Base-by-base conservation (phyloP, 2,113 vertebrate species). In the Myiopsitta monachus region DNA sequence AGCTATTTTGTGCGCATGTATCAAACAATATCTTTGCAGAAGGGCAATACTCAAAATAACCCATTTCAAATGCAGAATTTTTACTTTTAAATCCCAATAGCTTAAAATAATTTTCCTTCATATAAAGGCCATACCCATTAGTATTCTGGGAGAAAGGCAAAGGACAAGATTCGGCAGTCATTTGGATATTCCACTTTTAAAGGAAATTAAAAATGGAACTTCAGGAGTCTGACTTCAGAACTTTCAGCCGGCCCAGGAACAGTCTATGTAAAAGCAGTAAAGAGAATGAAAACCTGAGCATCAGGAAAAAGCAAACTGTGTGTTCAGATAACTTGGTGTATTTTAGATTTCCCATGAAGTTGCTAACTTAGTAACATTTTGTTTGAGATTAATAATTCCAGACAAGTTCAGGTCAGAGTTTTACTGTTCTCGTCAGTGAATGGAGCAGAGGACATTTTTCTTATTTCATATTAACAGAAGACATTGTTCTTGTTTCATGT, bases 1-100 rank as follows among this genome's bases (percentile, higher is more conserved):
- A 17, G 2, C 11, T 44, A 0, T 30, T 89, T 51, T 33, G 44
- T 38, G 46, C 14, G 4, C 10, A 3, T 2, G 2, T 10, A 26
- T 12, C 15, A 41, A 54, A 18, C 6, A 41, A n/a, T 21, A 21
- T 18, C 78, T 87, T 36, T 69, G 41, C 33, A 47, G 43, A 41
- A 66, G 8, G 8, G 4, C 14, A 70, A 11, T 1, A 7, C 7
- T 78, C 41, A 30, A 55, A 66, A 38, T 2, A 7, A 9, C 14
- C 47, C 4, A 4, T 63, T 76, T 76, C 38, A 61, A 18, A 18
- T 24, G 79, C 33, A 46, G 41, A 31, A 33, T 67, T 86, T 72
- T 88, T 27, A 7, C 2, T 94, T 61, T 77, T 28, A 67, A 84
- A 51, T 11, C 11, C 6, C 3, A 6, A 2, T 2, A 31, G 3